phyloP scores from a whole-genome alignment of 2,113 vertebrate genomes.

The Malurus cyaneus region DNA sequence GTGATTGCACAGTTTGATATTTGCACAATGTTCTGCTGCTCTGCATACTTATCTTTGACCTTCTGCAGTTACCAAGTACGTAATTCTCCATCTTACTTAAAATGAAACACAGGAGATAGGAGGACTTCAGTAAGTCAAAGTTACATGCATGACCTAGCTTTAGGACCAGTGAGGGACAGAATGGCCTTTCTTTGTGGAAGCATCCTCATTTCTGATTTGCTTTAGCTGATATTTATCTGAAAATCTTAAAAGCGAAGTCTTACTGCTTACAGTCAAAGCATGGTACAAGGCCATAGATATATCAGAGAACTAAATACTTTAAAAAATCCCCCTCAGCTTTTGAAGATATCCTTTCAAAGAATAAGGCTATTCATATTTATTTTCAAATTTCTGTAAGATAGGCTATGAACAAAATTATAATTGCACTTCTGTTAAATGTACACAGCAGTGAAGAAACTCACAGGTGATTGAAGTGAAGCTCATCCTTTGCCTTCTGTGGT shows the following conservation, averaged over 20 bases:
- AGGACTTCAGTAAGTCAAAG: neutral
- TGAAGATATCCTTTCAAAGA: neutral
- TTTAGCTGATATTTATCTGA: neutral
- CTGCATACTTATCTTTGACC: slow-evolving; percentile 32
- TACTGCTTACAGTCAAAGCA: neutral
- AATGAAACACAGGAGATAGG: neutral
- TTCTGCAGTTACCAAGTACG: neutral
- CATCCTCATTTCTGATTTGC: neutral
- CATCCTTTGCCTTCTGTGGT: neutral
- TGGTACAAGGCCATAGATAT: neutral
- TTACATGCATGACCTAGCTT: neutral
- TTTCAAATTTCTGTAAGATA: neutral
- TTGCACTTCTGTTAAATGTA: neutral
- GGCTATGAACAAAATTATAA: neutral
- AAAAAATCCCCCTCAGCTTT: neutral
- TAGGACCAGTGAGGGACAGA: neutral
- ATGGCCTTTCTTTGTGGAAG: neutral
- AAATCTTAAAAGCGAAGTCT: neutral
- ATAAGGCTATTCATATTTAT: neutral
- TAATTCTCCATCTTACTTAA: neutral
- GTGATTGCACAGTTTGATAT: slow-evolving; percentile 1
- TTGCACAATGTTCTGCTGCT: slow-evolving; percentile 17
- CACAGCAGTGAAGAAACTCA: neutral
- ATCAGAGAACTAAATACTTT: neutral
- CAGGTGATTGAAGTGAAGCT: neutral